Percentiles rank a stretch among this genome's conserved stretches.
These are phyloP conservation scores for Thalassarche chlororhynchos DNA, from an alignment of 2,113 vertebrate genomes.

Conservation along the genomic window DNA sequence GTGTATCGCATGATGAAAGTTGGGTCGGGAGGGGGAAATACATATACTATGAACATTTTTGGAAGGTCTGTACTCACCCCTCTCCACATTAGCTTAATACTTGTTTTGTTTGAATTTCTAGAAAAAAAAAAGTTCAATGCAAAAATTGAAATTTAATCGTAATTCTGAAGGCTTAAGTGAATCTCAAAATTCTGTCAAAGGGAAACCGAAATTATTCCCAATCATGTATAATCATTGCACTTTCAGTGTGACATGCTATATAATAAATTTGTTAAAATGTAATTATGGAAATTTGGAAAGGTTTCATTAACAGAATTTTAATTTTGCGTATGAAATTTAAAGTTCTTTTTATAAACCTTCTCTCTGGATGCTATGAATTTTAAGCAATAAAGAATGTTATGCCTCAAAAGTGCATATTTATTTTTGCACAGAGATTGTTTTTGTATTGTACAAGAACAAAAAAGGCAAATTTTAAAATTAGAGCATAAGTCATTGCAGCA, in stretches of 20 bases:
- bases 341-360: neutral
- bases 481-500: neutral
- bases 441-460: neutral
- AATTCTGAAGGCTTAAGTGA: neutral
- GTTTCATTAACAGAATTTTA: neutral
- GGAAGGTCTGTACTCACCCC: constrained; percentile 48
- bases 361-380: neutral
- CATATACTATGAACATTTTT: neutral
- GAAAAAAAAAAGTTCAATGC: constrained; percentile 47
- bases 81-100: constrained; percentile 33
- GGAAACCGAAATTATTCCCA: neutral
- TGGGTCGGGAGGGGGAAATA: neutral
- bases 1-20: neutral
- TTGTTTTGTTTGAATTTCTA: constrained; percentile 11
- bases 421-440: neutral
- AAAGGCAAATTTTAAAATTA: neutral
- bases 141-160: constrained; percentile 43
- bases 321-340: neutral
- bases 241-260: neutral
- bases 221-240: neutral
- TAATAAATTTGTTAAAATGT: neutral
- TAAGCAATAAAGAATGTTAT: neutral
- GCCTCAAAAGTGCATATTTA: neutral
- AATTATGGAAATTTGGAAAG: neutral
- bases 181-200: neutral